phyloP scores from a whole-genome alignment of 2,113 vertebrate genomes.

The Herpetotheres cachinnans region DNA sequence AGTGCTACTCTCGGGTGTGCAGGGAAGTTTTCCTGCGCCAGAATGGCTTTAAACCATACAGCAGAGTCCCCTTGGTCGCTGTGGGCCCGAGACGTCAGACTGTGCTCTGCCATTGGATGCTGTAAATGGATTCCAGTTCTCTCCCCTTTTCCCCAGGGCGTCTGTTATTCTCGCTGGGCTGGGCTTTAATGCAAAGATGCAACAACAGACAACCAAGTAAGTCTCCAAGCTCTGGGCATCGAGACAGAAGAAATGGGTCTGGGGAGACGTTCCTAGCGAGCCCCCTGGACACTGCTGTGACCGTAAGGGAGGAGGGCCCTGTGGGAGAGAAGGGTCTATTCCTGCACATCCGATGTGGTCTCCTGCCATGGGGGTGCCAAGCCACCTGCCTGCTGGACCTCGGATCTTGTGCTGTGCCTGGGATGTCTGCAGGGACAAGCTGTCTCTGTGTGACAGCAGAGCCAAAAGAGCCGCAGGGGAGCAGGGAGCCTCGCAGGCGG shows the following conservation, averaged over 20 bases:
- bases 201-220: constrained; percentile 93
- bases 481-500: background rate
- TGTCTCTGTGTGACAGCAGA: background rate
- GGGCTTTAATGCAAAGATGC: constrained; percentile 92
- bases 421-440: background rate
- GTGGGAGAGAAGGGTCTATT: background rate
- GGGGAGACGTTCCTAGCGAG: background rate
- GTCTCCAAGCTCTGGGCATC: background rate
- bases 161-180: constrained; percentile 95
- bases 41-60: background rate
- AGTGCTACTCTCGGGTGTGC: background rate
- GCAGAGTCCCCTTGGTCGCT: background rate
- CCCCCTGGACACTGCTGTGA: background rate
- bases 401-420: background rate
- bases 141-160: constrained; percentile 74
- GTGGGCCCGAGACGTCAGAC: background rate
- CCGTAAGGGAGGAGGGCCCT: background rate
- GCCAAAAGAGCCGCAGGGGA: background rate
- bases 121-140: background rate
- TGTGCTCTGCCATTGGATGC: background rate
- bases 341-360: background rate
- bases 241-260: background rate
- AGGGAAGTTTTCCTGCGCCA: background rate
- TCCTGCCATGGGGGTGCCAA: background rate
- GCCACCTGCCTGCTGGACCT: background rate